A percentile compares a stretch with the other conserved stretches of the same genome.
These are phyloP conservation scores for Pteria penguin DNA, from an alignment of 2,888 invertebrate genomes.

Conservation along the genomic window DNA sequence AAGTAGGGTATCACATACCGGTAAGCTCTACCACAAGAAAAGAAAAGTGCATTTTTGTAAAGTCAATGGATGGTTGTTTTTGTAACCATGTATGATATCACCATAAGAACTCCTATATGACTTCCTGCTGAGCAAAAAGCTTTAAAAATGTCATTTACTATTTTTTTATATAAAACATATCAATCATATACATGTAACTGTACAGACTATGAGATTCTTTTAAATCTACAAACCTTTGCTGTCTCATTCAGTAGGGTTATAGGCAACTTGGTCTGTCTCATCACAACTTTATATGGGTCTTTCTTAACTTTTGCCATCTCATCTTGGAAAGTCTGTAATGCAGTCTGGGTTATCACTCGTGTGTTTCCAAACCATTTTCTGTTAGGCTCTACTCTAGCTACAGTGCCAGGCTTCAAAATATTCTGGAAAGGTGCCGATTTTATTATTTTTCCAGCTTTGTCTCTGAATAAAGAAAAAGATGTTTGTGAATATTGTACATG, in stretches of 20 bases:
- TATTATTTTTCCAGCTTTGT: slow-evolving; percentile 91
- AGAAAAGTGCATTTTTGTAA: too few relatives aligned
- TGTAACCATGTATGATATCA: too few relatives aligned
- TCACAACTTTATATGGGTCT: slow-evolving; percentile 98
- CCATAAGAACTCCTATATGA: too few relatives aligned
- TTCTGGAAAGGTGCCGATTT: slow-evolving; percentile 98
- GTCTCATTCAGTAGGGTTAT: slow-evolving; percentile 96
- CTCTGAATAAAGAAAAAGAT: slow-evolving; percentile 81
- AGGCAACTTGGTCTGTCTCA: slow-evolving; percentile 97
- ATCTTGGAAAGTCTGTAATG: slow-evolving; percentile 86
- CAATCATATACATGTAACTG: background rate
- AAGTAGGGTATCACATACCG: too few relatives aligned
- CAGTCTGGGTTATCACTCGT: slow-evolving; percentile 93
- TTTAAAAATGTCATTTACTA: too few relatives aligned
- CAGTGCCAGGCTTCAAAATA: slow-evolving; percentile 91
- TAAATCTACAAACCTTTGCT: slow-evolving; percentile 79
- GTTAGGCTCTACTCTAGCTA: slow-evolving; percentile 97
- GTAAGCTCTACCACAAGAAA: too few relatives aligned
- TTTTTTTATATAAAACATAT: too few relatives aligned
- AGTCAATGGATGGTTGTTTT: too few relatives aligned
- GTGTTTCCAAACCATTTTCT: slow-evolving; percentile 99
- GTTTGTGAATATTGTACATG: too few relatives aligned
- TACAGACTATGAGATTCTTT: background rate
- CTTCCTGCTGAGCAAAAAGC: too few relatives aligned
- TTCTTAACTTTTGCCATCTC: slow-evolving; percentile 96